Evolutionary conservation across 2,113 vertebrate genomes (phyloP).

Genomic region (Ptychochromis oligacanthus): DNA sequence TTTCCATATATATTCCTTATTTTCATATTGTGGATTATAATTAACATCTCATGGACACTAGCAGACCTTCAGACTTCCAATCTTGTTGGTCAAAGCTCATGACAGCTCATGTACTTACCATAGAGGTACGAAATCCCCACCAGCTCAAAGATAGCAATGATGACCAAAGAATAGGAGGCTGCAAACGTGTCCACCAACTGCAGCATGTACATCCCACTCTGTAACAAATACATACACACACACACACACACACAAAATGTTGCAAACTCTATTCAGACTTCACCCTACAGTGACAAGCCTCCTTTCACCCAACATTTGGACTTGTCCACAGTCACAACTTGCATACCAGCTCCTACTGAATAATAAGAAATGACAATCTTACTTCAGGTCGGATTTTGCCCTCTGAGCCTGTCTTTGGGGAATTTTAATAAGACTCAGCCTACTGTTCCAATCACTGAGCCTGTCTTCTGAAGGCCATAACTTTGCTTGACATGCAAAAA

Average conservation of each 20-base stretch:
- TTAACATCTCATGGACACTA: background rate
- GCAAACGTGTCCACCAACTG: constrained; percentile 77
- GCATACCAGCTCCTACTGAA: background rate
- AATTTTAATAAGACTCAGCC: constrained; percentile 41
- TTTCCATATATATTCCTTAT: too few species aligned
- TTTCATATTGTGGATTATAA: background rate
- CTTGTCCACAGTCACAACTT: background rate
- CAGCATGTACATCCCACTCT: constrained; percentile 78
- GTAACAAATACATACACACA: constrained; percentile 28
- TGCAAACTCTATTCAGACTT: background rate
- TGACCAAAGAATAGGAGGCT: constrained; percentile 77
- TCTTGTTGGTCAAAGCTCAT: background rate
- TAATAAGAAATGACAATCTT: constrained; percentile 14
- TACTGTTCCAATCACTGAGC: constrained; percentile 31
- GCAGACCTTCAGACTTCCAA: background rate
- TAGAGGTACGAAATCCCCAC: constrained; percentile 76
- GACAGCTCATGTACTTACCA: constrained; percentile 50
- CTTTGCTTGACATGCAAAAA: constrained; percentile 26
- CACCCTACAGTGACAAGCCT: background rate
- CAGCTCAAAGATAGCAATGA: constrained; percentile 77
- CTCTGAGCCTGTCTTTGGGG: constrained; percentile 12
- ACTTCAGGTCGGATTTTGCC: constrained; percentile 1
- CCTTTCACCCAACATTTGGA: background rate
- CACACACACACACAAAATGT: background rate
- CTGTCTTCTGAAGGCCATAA: constrained; percentile 17